A percentile compares a stretch with the other conserved stretches of the same genome.
Conservation (phyloP, 2,888 invertebrate species). For the Odontocolon sp. region DNA sequence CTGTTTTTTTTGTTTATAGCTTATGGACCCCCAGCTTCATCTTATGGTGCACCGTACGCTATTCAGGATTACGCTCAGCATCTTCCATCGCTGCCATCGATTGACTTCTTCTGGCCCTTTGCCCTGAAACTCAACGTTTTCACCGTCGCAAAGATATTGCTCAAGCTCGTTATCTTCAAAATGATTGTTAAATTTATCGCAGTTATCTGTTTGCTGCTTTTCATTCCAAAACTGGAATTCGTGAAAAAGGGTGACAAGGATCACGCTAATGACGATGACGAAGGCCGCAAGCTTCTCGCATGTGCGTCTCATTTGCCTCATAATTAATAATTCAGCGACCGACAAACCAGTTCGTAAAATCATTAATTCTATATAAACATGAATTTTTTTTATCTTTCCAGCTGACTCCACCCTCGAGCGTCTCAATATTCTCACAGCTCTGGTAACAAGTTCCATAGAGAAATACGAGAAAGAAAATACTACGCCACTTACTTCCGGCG, state of each 20-base stretch:
- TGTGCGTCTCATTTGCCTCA: conserved; percentile 37
- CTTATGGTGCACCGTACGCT: conserved; percentile 83
- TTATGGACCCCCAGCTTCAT: conserved; percentile 81
- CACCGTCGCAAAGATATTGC: conserved; percentile 88
- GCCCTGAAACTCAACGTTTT: conserved; percentile 87
- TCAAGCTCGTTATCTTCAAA: conserved; percentile 90
- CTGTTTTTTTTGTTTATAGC: conserved; percentile 61
- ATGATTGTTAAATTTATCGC: conserved; percentile 91
- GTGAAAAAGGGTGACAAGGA: conserved; percentile 79
- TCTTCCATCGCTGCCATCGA: conserved; percentile 68
- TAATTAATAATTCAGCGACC: not conserved
- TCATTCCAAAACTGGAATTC: conserved; percentile 87
- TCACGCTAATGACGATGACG: conserved; percentile 74
- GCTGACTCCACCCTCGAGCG: conserved; percentile 59
- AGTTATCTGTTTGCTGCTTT: conserved; percentile 88
- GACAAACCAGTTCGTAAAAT: not conserved
- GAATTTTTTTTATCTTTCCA: conserved; percentile 48
- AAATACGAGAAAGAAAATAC: conserved; percentile 64
- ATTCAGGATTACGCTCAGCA: conserved; percentile 81
- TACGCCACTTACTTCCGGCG: conserved; percentile 76
- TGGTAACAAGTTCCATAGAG: conserved; percentile 70
- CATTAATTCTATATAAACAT: not conserved
- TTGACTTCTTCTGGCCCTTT: conserved; percentile 84
- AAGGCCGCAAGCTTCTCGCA: conserved; percentile 54
- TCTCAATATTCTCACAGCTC: conserved; percentile 67